Base-by-base conservation (phyloP, 2,888 invertebrate species). In the Parthenolecanium corni region DNA sequence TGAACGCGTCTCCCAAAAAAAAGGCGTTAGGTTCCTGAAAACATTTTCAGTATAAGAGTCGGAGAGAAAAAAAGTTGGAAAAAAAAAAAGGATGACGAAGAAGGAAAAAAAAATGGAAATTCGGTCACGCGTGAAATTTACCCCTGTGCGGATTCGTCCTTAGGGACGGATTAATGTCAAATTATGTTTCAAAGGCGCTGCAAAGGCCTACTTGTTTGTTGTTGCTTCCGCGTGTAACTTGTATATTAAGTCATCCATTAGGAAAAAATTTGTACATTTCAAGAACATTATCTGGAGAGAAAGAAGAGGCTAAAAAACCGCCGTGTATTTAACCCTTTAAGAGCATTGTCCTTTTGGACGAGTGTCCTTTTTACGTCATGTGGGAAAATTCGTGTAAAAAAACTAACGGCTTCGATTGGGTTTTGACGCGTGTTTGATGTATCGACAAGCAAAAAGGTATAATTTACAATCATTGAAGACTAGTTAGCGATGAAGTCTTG, bases 111-210 rank as follows among this genome's bases (percentile, higher is more conserved):
- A 49, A 58, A 58, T 58, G 58, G 58, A 49, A 58, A 58, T 36
- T 40, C 58, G 49, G 18, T 46, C 58, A 36, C 21, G 49, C 49
- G 51, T 58, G 58, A 58, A 58, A 58, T 58, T 58, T 58, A 58
- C 58, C 58, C 58, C 21, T 58, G 47, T 31, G 31, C 36, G 25
- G 40, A 58, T 36, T 58, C 38, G 49, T 47, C 58, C 58, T 49
- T 58, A 58, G 58, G 58, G 58, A 49, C 49, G 58, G 58, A 58
- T 58, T 58, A 58, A 58, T 47, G 58, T 58, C 58, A 58, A 58
- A 58, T 58, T 58, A 58, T 58, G 51, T 38, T 49, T 49, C 23
- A 58, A 47, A 58, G 58, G 58, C 49, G 38, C 51, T 31, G 31
- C 9, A 36, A 58, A 49, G 49, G 49, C 49, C 58, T 58, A 58